Conservation (phyloP, 92 coral and sea anemone genomes). For the Epizoanthus scotinus region DNA sequence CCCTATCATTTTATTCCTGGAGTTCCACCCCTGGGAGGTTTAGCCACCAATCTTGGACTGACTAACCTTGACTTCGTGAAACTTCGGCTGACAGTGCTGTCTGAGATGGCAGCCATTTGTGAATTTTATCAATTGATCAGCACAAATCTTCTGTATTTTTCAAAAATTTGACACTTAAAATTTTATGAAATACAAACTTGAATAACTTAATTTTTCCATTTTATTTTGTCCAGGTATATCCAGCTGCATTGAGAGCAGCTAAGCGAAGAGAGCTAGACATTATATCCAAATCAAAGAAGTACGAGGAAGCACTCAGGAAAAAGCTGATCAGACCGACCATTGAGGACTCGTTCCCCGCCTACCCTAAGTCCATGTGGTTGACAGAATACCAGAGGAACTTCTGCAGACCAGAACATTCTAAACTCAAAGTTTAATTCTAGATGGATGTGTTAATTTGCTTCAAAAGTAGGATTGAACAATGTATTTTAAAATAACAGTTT, state of each 20-base stretch:
- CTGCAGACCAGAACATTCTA: conserved; percentile 75
- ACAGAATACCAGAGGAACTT: conserved; percentile 98
- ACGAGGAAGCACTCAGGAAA: conserved; percentile 77
- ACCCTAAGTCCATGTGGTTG: conserved; percentile 79
- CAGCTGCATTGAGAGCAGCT: conserved; percentile 94
- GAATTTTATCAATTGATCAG: too few relatives aligned
- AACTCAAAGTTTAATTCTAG: conserved; percentile 26
- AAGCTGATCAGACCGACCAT: conserved; percentile 54
- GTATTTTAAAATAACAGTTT: too few relatives aligned
- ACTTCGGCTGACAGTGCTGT: too few relatives aligned
- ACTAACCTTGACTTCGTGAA: too few relatives aligned
- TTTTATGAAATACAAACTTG: too few relatives aligned
- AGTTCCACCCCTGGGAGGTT: too few relatives aligned
- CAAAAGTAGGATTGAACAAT: not conserved
- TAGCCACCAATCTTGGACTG: too few relatives aligned
- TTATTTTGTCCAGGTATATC: conserved; percentile 72
- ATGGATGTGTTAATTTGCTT: not conserved
- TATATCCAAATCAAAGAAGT: conserved; percentile 59
- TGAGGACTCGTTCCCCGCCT: conserved; percentile 61
- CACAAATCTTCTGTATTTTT: too few relatives aligned
- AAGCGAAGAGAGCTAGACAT: conserved; percentile 90
- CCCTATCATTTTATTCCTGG: too few relatives aligned
- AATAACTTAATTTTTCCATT: not conserved
- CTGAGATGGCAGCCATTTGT: too few relatives aligned
- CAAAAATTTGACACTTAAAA: too few relatives aligned